Percentiles rank a stretch among this genome's conserved stretches.
These are phyloP conservation scores for Sphecodes monilicornis DNA, from an alignment of 2,888 invertebrate genomes.

Conservation along the genomic window DNA sequence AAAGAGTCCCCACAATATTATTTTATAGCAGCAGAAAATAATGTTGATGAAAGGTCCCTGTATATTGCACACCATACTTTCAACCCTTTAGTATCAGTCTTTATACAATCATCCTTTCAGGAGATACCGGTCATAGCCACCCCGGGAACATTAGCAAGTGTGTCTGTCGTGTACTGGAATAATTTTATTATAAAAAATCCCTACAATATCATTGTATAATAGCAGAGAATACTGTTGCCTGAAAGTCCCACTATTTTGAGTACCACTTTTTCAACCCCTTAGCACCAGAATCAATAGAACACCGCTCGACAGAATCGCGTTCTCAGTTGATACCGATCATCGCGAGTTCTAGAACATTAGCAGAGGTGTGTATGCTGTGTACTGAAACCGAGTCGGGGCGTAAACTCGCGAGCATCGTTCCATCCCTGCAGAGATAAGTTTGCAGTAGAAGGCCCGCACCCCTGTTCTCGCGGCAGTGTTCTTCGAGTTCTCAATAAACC, in stretches of 20 bases:
- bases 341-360: neutral
- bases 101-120: neutral
- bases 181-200: too few relatives aligned
- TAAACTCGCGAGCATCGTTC: neutral
- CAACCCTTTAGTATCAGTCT: too few relatives aligned
- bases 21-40: neutral
- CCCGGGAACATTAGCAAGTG: neutral
- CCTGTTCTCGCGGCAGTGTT: neutral
- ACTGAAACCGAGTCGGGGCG: neutral
- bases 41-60: neutral
- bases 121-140: too few relatives aligned
- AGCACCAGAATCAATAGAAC: neutral
- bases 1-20: too few relatives aligned
- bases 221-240: too few relatives aligned
- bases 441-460: neutral
- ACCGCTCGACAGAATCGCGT: neutral
- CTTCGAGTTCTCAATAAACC: slow-evolving; percentile 25
- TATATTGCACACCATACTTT: too few relatives aligned
- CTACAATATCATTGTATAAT: too few relatives aligned
- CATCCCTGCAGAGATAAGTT: neutral
- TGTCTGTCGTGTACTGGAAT: neutral
- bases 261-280: neutral
- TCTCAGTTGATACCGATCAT: neutral
- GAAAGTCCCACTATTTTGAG: neutral
- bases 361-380: neutral